phyloP scores from a whole-genome alignment of 2,888 invertebrate genomes.

The Clanis bilineata region DNA sequence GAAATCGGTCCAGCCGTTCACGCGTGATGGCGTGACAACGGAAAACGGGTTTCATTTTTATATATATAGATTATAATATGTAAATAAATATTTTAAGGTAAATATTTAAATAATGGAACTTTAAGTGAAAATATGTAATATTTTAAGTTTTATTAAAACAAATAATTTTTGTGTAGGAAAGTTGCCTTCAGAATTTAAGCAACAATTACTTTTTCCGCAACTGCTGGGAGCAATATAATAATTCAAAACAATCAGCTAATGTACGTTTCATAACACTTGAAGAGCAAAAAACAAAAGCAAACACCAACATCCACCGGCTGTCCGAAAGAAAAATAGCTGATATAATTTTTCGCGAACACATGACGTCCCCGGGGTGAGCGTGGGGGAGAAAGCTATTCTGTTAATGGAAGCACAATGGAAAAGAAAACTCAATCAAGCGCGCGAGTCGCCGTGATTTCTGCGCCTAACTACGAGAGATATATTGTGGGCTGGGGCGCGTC shows the following conservation, averaged over 20 bases:
- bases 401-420: slow-evolving; percentile 78
- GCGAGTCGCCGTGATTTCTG: slow-evolving; percentile 77
- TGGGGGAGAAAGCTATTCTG: slow-evolving; percentile 73
- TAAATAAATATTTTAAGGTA: too few species aligned
- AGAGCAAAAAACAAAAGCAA: slow-evolving; percentile 10
- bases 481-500: slow-evolving; percentile 67
- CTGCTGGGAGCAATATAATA: not conserved
- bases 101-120: too few species aligned
- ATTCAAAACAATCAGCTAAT: not conserved
- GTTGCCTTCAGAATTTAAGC: too few species aligned
- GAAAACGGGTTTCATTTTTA: too few species aligned
- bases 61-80: too few species aligned
- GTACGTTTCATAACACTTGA: not conserved
- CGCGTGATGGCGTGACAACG: too few species aligned
- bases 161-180: too few species aligned
- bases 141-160: too few species aligned
- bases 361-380: slow-evolving; percentile 57
- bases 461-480: slow-evolving; percentile 77
- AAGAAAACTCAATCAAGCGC: slow-evolving; percentile 79
- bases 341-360: slow-evolving; percentile 73
- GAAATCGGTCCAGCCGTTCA: too few species aligned
- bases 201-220: too few species aligned
- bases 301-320: slow-evolving; percentile 5
- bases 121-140: too few species aligned
- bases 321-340: slow-evolving; percentile 63